Evolutionary conservation across 1,140 invertebrate species (phyloP).

Genomic region (Neodiprion fabricii): DNA sequence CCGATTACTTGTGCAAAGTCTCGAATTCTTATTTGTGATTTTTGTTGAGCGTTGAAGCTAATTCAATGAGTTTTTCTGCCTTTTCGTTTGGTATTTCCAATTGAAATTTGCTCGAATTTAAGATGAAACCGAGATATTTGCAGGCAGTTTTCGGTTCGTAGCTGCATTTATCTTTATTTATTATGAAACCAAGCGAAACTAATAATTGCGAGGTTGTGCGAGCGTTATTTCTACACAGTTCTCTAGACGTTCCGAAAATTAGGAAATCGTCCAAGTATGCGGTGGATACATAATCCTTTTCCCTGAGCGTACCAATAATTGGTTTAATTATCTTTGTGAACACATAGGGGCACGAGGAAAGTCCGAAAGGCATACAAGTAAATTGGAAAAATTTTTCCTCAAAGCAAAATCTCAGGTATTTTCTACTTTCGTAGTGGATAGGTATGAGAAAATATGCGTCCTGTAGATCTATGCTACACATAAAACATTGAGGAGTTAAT

Average conservation of each 20-base stretch:
- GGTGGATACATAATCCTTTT: not conserved
- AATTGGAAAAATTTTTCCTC: slow-evolving; percentile 28
- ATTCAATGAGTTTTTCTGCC: slow-evolving; percentile 14
- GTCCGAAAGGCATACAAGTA: slow-evolving; percentile 32
- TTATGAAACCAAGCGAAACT: not conserved
- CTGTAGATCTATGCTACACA: not conserved
- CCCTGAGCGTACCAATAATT: slow-evolving; percentile 5
- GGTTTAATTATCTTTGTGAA: slow-evolving; percentile 37
- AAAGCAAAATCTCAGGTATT: slow-evolving; percentile 29
- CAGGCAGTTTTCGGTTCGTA: not conserved
- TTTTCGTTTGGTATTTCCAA: slow-evolving; percentile 12
- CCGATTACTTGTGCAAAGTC: slow-evolving; percentile 12
- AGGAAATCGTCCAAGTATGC: not conserved
- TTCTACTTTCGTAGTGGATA: slow-evolving; percentile 20
- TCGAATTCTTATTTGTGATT: slow-evolving; percentile 19
- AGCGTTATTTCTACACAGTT: not conserved
- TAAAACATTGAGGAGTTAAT: not conserved
- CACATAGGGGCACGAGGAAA: slow-evolving; percentile 22
- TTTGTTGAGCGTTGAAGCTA: slow-evolving; percentile 2
- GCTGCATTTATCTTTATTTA: not conserved
- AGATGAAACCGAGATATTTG: slow-evolving; percentile 18
- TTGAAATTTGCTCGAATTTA: slow-evolving; percentile 13
- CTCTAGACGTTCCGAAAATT: not conserved
- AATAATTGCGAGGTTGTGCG: not conserved
- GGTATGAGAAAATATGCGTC: not conserved